Base-by-base conservation (phyloP, 2,113 vertebrate genomes). In the Alectura lathami region DNA sequence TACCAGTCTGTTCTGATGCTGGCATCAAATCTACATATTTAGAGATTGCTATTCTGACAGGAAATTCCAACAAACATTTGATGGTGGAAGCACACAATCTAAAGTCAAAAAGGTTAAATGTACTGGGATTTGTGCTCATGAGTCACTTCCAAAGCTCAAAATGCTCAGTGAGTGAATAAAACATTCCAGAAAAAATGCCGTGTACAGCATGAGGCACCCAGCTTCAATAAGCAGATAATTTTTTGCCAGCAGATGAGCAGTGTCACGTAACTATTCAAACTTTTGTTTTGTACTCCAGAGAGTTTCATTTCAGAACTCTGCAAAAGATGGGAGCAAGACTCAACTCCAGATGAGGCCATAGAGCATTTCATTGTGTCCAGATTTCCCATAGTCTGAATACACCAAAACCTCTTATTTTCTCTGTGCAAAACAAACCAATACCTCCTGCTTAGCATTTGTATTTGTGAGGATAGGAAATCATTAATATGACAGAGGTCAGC, bases 101-200 rank as follows among this genome's bases (percentile, higher is more conserved):
- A 45, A 78, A 78, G 74, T 60, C 64, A 36, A 88, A 91, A 94
- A 83, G 42, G 59, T 45, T 78, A 90, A 81, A 96, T 17, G 60
- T 81, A 5, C 79, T 68, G 85, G 64, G 88, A 91, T 93, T 91
- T 96, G 68, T 60, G 62, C 38, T 94, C 88, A 81, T 93, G 88
- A 91, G 89, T 94, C 91, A 90, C 62, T 94, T 94, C 72, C 85
- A 93, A 5, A 3, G 89, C 85, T 96, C 94, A 77, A 85, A 97
- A 92, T 74, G 87, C 72, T 88, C 89, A 91, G 72, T 60, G 85
- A 91, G 63, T 88, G 91, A 96, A 91, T 40, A 93, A 88, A 96
- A 83, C 92, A 95, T 94, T 96, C 88, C 90, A 92, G 92, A 92
- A 96, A 93, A 94, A 96, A 73, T 34, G 48, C 73, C 11, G 0